phyloP scores from a whole-genome alignment of 2,888 invertebrate genomes.

The Acronicta psi region DNA sequence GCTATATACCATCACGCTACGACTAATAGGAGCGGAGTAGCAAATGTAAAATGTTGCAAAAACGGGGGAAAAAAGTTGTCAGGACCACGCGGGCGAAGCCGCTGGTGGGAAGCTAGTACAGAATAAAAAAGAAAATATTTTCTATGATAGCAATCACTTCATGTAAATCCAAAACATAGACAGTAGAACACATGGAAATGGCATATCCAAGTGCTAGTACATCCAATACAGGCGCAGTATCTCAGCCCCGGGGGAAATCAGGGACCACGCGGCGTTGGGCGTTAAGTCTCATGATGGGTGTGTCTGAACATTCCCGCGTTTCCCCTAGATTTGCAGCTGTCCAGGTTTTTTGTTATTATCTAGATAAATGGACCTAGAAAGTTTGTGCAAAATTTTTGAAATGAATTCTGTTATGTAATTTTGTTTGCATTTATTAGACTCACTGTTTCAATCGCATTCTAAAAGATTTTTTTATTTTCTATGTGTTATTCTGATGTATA shows the following conservation, averaged over 20 bases:
- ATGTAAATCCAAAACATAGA: background rate
- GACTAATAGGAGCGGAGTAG: no score
- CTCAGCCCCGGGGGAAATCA: constrained; percentile 76
- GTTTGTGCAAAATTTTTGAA: background rate
- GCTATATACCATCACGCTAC: no score
- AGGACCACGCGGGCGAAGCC: no score
- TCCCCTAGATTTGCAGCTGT: constrained; percentile 54
- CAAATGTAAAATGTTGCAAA: no score
- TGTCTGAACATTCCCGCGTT: constrained; percentile 50
- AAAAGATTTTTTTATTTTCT: no score
- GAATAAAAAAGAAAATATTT: no score
- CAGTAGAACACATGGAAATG: constrained; percentile 15
- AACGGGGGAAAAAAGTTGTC: no score
- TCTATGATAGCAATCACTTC: no score
- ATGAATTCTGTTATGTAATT: background rate
- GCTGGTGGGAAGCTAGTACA: no score
- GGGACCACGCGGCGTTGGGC: constrained; percentile 67
- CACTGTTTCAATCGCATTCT: no score
- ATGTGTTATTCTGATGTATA: no score
- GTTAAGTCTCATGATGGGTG: constrained; percentile 78
- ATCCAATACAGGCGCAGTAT: constrained; percentile 51
- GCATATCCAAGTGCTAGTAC: constrained; percentile 53
- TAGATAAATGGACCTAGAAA: constrained; percentile 17
- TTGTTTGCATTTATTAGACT: no score
- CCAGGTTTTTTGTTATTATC: constrained; percentile 53